Conservation (phyloP, 2,888 invertebrate genomes). For the Anthrax anthrax region DNA sequence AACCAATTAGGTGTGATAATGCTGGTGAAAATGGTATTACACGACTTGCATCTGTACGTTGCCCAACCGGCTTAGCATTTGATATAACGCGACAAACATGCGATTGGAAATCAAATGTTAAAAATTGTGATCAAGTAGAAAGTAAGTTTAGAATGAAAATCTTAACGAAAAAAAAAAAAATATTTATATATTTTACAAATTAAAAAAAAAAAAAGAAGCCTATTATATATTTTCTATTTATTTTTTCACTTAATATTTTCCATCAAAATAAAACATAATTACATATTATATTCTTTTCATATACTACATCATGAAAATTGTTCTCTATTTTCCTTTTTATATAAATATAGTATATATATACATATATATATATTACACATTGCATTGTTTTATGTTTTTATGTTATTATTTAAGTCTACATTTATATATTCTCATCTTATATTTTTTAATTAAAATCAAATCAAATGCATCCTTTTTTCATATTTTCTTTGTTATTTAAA, state of each 20-base stretch:
- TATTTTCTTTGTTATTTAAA: too few species aligned
- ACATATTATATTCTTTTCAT: too few species aligned
- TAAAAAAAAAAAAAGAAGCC: background rate
- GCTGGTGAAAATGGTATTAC: slow-evolving; percentile 75
- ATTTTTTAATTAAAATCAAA: too few species aligned
- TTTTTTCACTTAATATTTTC: too few species aligned
- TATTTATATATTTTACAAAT: background rate
- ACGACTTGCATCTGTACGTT: slow-evolving; percentile 76
- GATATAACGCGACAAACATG: slow-evolving; percentile 90
- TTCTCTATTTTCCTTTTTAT: too few species aligned
- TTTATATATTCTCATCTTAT: too few species aligned
- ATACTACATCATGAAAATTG: too few species aligned
- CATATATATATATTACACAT: too few species aligned
- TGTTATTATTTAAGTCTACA: too few species aligned
- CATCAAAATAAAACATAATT: background rate
- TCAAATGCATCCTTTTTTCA: too few species aligned
- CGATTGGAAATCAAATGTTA: slow-evolving; percentile 93
- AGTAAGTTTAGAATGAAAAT: slow-evolving; percentile 54
- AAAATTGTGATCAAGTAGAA: slow-evolving; percentile 86
- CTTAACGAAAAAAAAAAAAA: slow-evolving; percentile 4
- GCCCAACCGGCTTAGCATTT: slow-evolving; percentile 82
- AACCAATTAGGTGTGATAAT: slow-evolving; percentile 72
- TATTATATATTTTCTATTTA: background rate
- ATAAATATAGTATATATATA: too few species aligned
- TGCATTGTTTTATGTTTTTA: too few species aligned